These are phyloP conservation scores for Propithecus deckenii DNA, from an alignment of 2,797 vertebrate species.

Conservation along the genomic window DNA sequence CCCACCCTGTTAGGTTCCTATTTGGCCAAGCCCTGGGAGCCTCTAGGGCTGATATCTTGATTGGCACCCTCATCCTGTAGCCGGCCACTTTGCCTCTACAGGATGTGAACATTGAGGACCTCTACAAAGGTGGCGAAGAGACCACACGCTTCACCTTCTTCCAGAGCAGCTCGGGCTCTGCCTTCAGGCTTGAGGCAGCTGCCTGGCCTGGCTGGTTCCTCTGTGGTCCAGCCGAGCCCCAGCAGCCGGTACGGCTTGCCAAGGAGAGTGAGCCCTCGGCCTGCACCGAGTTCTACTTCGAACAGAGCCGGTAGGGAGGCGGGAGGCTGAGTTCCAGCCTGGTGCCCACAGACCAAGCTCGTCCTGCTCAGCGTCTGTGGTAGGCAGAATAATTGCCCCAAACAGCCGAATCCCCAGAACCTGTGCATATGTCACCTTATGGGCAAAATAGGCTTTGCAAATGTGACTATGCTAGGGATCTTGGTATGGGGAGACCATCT, in stretches of 20 bases:
- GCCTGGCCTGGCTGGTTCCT: constrained; percentile 75
- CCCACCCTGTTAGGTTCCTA: neutral
- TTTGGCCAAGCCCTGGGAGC: neutral
- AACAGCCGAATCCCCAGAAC: neutral
- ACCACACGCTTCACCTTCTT: constrained; percentile 75
- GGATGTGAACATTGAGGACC: constrained; percentile 72
- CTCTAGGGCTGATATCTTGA: neutral
- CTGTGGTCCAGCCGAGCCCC: constrained; percentile 33
- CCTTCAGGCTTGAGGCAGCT: constrained; percentile 71
- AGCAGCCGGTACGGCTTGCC: constrained; percentile 53
- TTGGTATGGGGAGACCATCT: neutral
- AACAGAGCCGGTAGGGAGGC: constrained; percentile 63
- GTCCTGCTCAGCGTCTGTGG: neutral
- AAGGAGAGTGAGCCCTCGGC: neutral
- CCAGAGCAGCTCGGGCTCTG: constrained; percentile 50
- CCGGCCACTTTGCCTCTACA: neutral
- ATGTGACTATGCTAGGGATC: neutral
- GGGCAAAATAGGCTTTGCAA: neutral
- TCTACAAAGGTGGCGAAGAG: constrained; percentile 61
- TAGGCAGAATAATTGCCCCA: neutral
- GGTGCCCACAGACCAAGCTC: neutral
- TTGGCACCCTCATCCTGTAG: neutral
- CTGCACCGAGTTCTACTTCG: constrained; percentile 71
- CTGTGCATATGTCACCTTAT: neutral
- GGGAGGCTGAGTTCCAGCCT: neutral